Percentiles rank a stretch among this genome's conserved stretches.
These are phyloP conservation scores for Leptocoma aspasia DNA, from an alignment of 2,113 vertebrate genomes.

Conservation along the genomic window DNA sequence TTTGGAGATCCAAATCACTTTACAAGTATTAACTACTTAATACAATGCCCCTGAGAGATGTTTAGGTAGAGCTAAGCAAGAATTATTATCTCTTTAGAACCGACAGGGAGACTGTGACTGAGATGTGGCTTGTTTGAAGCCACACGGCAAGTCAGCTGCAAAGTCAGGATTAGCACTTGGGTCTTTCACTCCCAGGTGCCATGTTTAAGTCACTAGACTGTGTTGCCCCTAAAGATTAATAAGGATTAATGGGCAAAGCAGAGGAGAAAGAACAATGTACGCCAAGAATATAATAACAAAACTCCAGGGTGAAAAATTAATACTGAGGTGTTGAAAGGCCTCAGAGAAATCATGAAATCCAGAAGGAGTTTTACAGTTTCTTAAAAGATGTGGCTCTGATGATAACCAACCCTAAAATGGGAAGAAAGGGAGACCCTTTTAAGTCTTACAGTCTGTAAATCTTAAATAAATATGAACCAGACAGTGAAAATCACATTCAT, in stretches of 20 bases:
- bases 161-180: conserved; percentile 2
- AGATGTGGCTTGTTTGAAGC: conserved; percentile 25
- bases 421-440: background rate
- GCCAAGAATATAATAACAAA: conserved; percentile 13
- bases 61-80: conserved; percentile 40
- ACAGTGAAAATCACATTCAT: conserved; percentile 30
- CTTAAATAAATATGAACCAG: background rate
- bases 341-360: conserved; percentile 26
- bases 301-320: conserved; percentile 6
- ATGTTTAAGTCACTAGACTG: background rate
- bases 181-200: conserved; percentile 9
- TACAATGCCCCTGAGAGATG: conserved; percentile 31
- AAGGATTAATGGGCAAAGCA: conserved; percentile 37
- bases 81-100: conserved; percentile 24
- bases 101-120: conserved; percentile 2
- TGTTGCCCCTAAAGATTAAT: conserved; percentile 35
- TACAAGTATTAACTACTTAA: conserved; percentile 44
- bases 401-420: conserved; percentile 2
- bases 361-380: background rate
- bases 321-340: conserved; percentile 25
- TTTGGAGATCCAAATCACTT: conserved; percentile 46
- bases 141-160: background rate
- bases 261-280: background rate
- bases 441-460: conserved; percentile 14
- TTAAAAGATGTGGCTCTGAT: conserved; percentile 21